These are phyloP conservation scores for Cynopterus brachyotis DNA, from an alignment of 2,113 vertebrate genomes.

Conservation along the genomic window DNA sequence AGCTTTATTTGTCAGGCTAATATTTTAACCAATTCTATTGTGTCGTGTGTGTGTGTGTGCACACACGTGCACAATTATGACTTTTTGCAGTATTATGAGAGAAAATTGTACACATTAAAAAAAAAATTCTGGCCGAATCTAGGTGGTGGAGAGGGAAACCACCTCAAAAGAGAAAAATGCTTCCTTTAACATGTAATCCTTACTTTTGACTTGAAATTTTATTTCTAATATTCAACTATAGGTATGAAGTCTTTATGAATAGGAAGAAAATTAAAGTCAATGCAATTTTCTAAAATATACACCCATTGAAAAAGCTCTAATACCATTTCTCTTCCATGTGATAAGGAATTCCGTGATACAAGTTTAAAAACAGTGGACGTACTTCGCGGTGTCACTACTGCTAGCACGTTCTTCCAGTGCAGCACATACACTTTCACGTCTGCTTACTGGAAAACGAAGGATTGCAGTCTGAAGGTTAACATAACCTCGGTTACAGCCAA, in stretches of 20 bases:
- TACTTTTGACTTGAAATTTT: not conserved
- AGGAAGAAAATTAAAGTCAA: not conserved
- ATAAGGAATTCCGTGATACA: not conserved
- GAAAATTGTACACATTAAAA: not conserved
- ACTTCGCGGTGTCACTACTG: not conserved
- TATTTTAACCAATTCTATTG: not conserved
- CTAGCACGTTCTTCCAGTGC: not conserved
- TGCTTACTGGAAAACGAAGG: not conserved
- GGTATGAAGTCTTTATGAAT: not conserved
- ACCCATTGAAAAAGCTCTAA: not conserved
- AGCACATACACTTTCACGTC: accelerated
- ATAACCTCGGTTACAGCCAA: conserved; percentile 58
- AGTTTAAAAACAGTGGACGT: not conserved
- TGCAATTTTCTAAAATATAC: not conserved
- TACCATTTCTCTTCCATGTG: not conserved
- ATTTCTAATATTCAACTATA: not conserved
- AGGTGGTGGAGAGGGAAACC: not conserved
- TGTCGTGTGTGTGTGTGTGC: not conserved
- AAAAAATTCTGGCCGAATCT: not conserved
- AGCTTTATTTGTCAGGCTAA: not conserved
- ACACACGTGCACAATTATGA: not conserved
- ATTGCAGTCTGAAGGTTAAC: conserved; percentile 56
- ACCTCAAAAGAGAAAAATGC: not conserved
- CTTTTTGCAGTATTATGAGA: not conserved
- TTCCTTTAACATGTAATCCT: not conserved